Conservation (phyloP, 2,113 vertebrate species). For the Reinhardtius hippoglossoides region DNA sequence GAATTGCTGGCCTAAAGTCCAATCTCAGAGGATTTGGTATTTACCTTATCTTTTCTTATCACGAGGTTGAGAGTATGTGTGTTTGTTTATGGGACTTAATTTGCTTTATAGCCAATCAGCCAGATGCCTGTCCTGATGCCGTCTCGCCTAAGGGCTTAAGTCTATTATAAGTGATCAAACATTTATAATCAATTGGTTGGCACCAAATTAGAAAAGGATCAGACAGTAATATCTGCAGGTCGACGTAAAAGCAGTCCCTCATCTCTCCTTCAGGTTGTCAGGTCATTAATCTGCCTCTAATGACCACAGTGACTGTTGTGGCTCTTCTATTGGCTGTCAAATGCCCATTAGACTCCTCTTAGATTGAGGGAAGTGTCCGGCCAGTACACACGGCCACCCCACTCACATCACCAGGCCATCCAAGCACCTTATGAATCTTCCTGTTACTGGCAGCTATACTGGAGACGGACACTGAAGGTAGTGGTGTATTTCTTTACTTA, state of each 20-base stretch:
- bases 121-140: slow-evolving; percentile 14
- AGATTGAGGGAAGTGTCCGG: slow-evolving; percentile 39
- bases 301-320: slow-evolving; percentile 37
- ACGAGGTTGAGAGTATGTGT: slow-evolving; percentile 31
- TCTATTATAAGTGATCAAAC: slow-evolving; percentile 53
- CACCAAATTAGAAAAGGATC: slow-evolving; percentile 40
- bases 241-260: slow-evolving; percentile 17
- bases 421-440: slow-evolving; percentile 49
- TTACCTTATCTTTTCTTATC: slow-evolving; percentile 68
- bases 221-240: slow-evolving; percentile 34
- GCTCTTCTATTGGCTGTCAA: slow-evolving; percentile 46
- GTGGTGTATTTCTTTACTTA: not conserved
- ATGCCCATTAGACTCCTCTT: slow-evolving; percentile 54
- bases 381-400: slow-evolving; percentile 15
- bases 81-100: slow-evolving; percentile 51
- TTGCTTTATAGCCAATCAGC: slow-evolving; percentile 39
- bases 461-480: not conserved
- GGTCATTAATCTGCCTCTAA: slow-evolving; percentile 59
- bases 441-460: slow-evolving; percentile 29
- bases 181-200: slow-evolving; percentile 51
- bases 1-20: not conserved
- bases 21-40: slow-evolving; percentile 70
- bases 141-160: slow-evolving; percentile 23
- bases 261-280: slow-evolving; percentile 24
- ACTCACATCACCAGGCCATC: slow-evolving; percentile 36